phyloP scores from a whole-genome alignment of 1,140 invertebrate genomes.

The Cyphomyrmex costatus region DNA sequence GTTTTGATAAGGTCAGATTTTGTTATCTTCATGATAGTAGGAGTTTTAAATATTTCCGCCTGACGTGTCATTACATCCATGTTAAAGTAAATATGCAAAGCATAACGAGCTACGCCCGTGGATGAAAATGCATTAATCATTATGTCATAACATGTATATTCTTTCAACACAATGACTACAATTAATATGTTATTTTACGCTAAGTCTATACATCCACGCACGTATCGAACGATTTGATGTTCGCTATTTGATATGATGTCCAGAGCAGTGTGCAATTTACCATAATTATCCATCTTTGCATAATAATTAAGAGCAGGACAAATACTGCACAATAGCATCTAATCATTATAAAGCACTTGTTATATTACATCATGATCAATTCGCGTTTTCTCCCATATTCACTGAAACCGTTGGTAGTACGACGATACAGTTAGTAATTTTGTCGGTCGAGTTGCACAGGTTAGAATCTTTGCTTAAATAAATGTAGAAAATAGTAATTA shows the following conservation, averaged over 20 bases:
- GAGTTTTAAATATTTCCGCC: slow-evolving; percentile 9
- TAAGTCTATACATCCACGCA: background rate
- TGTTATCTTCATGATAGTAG: background rate
- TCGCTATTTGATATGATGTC: slow-evolving; percentile 39
- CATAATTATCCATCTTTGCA: slow-evolving; percentile 40
- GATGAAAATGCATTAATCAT: slow-evolving; percentile 48
- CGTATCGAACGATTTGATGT: slow-evolving; percentile 23
- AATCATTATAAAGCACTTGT: slow-evolving; percentile 51
- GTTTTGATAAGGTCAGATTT: slow-evolving; percentile 1
- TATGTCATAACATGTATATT: slow-evolving; percentile 28
- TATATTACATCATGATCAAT: slow-evolving; percentile 16
- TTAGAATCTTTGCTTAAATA: background rate
- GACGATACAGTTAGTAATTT: background rate
- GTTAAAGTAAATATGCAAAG: slow-evolving; percentile 22
- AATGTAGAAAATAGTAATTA: background rate
- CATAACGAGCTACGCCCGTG: background rate
- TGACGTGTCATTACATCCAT: background rate
- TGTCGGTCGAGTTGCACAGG: background rate
- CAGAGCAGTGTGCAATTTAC: background rate
- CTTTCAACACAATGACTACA: slow-evolving; percentile 27
- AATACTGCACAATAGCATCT: slow-evolving; percentile 27
- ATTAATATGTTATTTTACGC: slow-evolving; percentile 39
- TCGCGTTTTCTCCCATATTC: background rate
- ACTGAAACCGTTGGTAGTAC: background rate
- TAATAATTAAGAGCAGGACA: slow-evolving; percentile 41